These are phyloP conservation scores for Manduca sexta DNA, from an alignment of 1,140 invertebrate species.

Conservation along the genomic window DNA sequence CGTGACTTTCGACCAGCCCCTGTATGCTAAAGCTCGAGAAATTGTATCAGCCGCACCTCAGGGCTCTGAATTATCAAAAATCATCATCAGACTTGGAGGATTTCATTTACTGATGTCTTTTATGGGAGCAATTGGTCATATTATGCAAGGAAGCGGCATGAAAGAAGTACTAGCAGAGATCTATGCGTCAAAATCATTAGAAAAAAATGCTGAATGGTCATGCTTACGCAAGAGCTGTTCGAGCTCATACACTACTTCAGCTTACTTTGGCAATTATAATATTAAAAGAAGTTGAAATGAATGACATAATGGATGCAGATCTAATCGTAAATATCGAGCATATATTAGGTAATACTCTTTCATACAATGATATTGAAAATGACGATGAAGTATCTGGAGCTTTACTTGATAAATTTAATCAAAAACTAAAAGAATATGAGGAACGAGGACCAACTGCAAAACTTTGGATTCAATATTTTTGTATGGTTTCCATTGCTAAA, in stretches of 20 bases:
- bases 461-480: conserved; percentile 54
- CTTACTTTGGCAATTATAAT: conserved; percentile 35
- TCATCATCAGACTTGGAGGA: conserved; percentile 44
- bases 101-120: conserved; percentile 58
- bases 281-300: conserved; percentile 27
- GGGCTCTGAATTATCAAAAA: conserved; percentile 35
- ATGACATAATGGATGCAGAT: conserved; percentile 34
- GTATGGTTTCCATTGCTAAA: conserved; percentile 38
- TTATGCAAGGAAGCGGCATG: conserved; percentile 55
- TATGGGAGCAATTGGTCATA: conserved; percentile 50
- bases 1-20: conserved; percentile 48
- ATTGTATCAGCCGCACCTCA: conserved; percentile 40
- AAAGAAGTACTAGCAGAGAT: conserved; percentile 36
- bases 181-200: conserved; percentile 43
- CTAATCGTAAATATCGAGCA: conserved; percentile 27
- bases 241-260: no score
- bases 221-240: conserved; percentile 33
- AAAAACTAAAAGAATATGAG: conserved; percentile 32
- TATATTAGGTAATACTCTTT: conserved; percentile 20
- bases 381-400: conserved; percentile 27
- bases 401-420: conserved; percentile 42
- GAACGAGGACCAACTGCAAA: conserved; percentile 38
- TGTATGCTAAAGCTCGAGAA: conserved; percentile 62
- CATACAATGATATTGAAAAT: conserved; percentile 31
- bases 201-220: conserved; percentile 47